Percentiles rank a stretch among this genome's conserved stretches.
Conservation (phyloP, 2,797 vertebrate genomes). For the Podarcis lilfordi region DNA sequence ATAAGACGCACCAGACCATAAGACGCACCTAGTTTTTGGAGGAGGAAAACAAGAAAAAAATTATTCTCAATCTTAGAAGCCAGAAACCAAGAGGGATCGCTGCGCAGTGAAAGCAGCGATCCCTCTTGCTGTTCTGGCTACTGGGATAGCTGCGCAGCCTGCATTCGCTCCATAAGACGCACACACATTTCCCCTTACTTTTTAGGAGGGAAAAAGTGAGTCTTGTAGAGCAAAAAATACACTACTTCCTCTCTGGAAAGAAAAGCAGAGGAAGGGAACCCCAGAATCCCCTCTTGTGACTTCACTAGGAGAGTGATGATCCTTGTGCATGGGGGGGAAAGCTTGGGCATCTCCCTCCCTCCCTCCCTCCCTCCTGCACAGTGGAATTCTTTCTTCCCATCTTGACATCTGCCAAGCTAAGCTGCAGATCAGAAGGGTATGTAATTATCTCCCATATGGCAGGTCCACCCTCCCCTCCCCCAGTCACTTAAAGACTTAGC, state of each 20-base stretch:
- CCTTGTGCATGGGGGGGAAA: neutral
- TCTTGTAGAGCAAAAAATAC: no score
- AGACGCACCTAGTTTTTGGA: no score
- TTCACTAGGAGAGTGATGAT: neutral
- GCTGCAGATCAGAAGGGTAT: neutral
- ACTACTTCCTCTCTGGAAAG: neutral
- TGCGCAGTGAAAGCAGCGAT: no score
- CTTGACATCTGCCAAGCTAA: neutral
- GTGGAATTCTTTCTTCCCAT: neutral
- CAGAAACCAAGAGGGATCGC: no score
- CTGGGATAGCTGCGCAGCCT: no score
- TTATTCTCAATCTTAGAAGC: no score
- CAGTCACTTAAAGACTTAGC: neutral
- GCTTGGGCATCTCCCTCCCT: neutral
- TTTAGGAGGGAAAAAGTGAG: no score
- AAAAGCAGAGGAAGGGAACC: neutral
- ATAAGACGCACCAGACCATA: no score
- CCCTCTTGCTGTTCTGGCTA: no score
- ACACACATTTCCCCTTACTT: no score
- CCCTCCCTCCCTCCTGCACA: neutral
- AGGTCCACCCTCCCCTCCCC: neutral
- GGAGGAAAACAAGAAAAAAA: no score
- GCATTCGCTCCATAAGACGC: no score
- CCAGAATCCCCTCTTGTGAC: neutral
- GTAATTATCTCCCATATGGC: neutral